A percentile compares a stretch with the other conserved stretches of the same genome.
phyloP scores from a whole-genome alignment of 2,797 vertebrate genomes.

The Oreortyx pictus region DNA sequence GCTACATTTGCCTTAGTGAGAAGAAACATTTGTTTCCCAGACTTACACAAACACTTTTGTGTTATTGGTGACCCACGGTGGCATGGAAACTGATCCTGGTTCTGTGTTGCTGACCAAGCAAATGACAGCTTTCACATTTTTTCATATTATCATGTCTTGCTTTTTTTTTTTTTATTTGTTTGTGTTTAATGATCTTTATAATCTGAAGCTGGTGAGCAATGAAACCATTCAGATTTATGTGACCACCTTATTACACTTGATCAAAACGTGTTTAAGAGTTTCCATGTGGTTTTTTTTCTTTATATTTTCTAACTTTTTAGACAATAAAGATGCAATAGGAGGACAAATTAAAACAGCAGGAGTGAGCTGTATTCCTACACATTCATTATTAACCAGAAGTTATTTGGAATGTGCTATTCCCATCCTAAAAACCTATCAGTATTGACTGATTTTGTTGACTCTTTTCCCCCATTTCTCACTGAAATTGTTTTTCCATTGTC shows the following conservation, averaged over 20 bases:
- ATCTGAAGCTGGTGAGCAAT: neutral
- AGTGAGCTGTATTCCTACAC: neutral
- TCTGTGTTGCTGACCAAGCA: neutral
- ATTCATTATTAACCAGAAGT: neutral
- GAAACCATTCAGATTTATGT: neutral
- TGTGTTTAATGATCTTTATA: neutral
- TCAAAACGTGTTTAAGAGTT: neutral
- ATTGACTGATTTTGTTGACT: neutral
- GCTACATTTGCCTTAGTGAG: rapidly evolving
- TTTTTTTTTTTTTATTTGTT: neutral
- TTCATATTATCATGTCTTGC: neutral
- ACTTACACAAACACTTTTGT: neutral
- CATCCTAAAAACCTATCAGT: neutral
- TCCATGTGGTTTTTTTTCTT: neutral
- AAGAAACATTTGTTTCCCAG: neutral
- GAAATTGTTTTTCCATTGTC: neutral
- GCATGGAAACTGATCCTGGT: neutral
- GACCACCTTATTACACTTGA: neutral
- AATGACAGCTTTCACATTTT: neutral
- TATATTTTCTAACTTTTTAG: neutral
- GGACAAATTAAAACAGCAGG: neutral
- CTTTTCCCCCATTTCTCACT: rapidly evolving
- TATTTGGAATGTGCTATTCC: neutral
- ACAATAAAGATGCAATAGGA: neutral
- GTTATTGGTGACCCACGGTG: rapidly evolving